Percentiles rank a stretch among this genome's conserved stretches.
Evolutionary conservation across 2,888 invertebrate genomes (phyloP).

Genomic region (Tryphoninae sp.): DNA sequence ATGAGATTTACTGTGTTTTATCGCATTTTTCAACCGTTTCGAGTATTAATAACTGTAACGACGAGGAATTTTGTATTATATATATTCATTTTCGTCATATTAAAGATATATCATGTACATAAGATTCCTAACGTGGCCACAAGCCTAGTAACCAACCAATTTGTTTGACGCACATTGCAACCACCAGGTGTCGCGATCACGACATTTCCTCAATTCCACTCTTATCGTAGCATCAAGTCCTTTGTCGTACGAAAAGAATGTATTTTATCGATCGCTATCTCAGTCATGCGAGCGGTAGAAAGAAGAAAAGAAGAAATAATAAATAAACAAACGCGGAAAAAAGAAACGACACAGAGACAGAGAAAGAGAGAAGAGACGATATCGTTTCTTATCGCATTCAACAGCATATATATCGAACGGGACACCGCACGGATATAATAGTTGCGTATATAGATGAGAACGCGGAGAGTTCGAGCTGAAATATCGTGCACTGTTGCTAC

Average conservation of each 20-base stretch:
- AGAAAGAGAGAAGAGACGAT: neutral
- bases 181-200: neutral
- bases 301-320: slow-evolving; percentile 8
- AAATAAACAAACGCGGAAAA: neutral
- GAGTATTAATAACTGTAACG: no score
- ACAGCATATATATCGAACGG: slow-evolving; percentile 33
- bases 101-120: no score
- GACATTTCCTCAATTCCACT: neutral
- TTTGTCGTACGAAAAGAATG: neutral
- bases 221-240: neutral
- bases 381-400: slow-evolving; percentile 1
- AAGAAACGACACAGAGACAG: neutral
- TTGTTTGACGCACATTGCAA: no score
- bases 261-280: neutral
- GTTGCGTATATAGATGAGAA: neutral
- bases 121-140: no score
- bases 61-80: no score
- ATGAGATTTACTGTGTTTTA: no score
- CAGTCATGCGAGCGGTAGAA: neutral
- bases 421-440: slow-evolving; percentile 6
- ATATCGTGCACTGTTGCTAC: slow-evolving; percentile 1
- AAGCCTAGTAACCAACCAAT: no score
- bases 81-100: no score
- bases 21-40: no score
- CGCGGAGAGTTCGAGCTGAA: slow-evolving; percentile 12